These are phyloP conservation scores for Chrysemys picta DNA, from an alignment of 2,113 vertebrate species.

Conservation along the genomic window DNA sequence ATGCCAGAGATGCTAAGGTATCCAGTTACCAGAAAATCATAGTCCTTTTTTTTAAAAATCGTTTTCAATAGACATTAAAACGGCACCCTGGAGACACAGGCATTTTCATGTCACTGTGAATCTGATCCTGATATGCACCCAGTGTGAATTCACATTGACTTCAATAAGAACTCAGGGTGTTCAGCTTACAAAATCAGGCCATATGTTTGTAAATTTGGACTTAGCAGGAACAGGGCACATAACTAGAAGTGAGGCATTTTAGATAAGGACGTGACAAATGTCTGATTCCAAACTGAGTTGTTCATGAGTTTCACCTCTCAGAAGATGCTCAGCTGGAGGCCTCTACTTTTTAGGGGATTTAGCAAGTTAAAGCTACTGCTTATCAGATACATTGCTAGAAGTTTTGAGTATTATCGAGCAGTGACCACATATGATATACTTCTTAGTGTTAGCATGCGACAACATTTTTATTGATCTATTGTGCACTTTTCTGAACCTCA, in stretches of 20 bases:
- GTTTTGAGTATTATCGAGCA: background rate
- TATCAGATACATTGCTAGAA: background rate
- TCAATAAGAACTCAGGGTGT: background rate
- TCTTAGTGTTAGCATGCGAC: background rate
- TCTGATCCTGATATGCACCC: background rate
- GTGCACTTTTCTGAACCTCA: background rate
- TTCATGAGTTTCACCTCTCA: background rate
- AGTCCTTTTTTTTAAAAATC: background rate
- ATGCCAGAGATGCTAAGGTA: background rate
- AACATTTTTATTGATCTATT: background rate
- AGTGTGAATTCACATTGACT: background rate
- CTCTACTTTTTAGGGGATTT: background rate
- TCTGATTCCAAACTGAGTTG: background rate
- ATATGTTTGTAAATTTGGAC: background rate
- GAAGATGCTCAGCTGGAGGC: background rate
- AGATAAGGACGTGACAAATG: background rate
- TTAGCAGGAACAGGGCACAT: background rate
- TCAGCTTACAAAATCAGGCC: background rate
- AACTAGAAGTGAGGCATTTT: background rate
- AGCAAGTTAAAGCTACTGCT: background rate
- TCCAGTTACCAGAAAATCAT: background rate
- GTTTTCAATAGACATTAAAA: background rate
- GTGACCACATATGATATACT: accelerated
- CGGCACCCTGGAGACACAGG: background rate
- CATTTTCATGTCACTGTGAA: constrained; percentile 38